phyloP scores from a whole-genome alignment of 2,888 invertebrate species.

The Gisinianus flammeolus region DNA sequence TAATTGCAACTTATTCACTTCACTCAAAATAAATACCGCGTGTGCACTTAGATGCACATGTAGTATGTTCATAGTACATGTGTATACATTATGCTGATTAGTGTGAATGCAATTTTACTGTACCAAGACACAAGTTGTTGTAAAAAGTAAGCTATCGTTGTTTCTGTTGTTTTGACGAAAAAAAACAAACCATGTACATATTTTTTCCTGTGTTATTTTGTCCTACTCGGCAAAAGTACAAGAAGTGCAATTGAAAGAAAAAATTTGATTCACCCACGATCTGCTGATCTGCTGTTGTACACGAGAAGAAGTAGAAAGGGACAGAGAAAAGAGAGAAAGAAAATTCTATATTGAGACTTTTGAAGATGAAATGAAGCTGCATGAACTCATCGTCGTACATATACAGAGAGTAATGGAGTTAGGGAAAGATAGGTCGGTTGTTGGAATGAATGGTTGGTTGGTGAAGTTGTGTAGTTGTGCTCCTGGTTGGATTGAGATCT shows the following conservation, averaged over 20 bases:
- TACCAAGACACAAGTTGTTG: too few species aligned
- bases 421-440: slow-evolving; percentile 8
- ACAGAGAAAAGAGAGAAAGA: not conserved
- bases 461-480: not conserved
- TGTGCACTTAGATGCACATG: too few species aligned
- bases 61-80: too few species aligned
- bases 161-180: too few species aligned
- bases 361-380: not conserved
- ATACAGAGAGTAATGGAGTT: not conserved
- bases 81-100: too few species aligned
- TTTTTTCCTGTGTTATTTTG: not conserved
- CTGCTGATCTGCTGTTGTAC: not conserved
- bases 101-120: too few species aligned
- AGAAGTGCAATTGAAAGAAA: not conserved
- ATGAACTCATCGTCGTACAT: not conserved
- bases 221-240: not conserved
- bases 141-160: too few species aligned
- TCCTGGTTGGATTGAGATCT: slow-evolving; percentile 12
- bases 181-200: too few species aligned
- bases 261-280: slow-evolving; percentile 4
- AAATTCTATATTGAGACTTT: not conserved
- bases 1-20: too few species aligned
- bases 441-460: not conserved
- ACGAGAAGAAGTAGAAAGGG: not conserved
- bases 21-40: too few species aligned